These are phyloP conservation scores for Dynastes hyllus DNA, from an alignment of 2,888 invertebrate genomes.

Conservation along the genomic window DNA sequence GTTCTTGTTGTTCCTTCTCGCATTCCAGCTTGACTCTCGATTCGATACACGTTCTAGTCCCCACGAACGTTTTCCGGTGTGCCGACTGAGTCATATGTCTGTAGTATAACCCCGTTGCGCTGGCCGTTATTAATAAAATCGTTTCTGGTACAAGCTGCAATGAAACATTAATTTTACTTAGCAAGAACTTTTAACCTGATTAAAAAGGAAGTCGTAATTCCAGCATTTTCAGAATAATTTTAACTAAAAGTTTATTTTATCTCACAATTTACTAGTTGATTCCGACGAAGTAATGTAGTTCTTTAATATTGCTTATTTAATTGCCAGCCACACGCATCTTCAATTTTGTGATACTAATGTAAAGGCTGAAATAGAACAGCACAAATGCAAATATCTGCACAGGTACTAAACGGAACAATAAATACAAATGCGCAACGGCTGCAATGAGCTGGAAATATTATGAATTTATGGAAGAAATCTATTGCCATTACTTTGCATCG, in stretches of 20 bases:
- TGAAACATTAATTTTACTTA: slow-evolving; percentile 47
- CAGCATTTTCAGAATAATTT: background rate
- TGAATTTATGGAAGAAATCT: no score
- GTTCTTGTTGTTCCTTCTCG: slow-evolving; percentile 95
- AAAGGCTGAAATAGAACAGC: no score
- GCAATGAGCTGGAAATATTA: no score
- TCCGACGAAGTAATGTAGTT: no score
- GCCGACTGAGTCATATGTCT: slow-evolving; percentile 90
- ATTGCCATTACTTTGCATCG: no score
- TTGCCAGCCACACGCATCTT: no score
- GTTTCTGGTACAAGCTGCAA: slow-evolving; percentile 84
- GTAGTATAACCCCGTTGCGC: slow-evolving; percentile 90
- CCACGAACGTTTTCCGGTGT: slow-evolving; percentile 90
- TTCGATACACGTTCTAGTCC: slow-evolving; percentile 92
- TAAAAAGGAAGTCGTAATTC: slow-evolving; percentile 5
- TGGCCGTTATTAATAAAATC: slow-evolving; percentile 84
- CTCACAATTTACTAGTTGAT: no score
- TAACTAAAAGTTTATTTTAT: background rate
- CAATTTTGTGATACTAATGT: no score
- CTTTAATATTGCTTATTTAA: no score
- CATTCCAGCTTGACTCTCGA: slow-evolving; percentile 94
- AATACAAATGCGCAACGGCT: no score
- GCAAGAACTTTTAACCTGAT: slow-evolving; percentile 1
- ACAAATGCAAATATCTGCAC: no score
- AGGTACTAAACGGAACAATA: no score